Evolutionary conservation across 2,113 vertebrate species (phyloP).

Genomic region (Thermophis baileyi): DNA sequence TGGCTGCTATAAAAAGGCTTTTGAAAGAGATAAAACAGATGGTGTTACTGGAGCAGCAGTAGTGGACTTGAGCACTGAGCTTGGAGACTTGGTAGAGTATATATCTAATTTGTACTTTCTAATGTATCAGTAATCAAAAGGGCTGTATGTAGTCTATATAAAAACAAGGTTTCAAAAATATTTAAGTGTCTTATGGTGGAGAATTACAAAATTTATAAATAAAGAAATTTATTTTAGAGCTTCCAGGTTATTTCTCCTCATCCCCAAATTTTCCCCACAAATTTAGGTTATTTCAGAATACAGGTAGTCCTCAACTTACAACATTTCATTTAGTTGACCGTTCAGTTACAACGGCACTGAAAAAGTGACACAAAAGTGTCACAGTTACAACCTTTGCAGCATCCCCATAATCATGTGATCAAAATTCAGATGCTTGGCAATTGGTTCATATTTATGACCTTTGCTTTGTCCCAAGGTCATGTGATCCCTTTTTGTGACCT

Average conservation of each 20-base stretch:
- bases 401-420: background rate
- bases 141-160: background rate
- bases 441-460: background rate
- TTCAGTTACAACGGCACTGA: background rate
- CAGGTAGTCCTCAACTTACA: background rate
- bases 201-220: background rate
- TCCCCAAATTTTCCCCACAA: background rate
- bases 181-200: background rate
- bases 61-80: constrained; percentile 87
- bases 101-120: background rate
- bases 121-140: background rate
- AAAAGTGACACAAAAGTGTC: too few relatives aligned
- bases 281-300: background rate
- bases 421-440: background rate
- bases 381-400: background rate
- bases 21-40: constrained; percentile 82
- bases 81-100: constrained; percentile 82
- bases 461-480: background rate
- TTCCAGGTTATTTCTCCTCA: background rate
- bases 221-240: background rate
- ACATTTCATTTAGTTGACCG: background rate
- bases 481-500: background rate
- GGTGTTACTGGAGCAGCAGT: constrained; percentile 84
- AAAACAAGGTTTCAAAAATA: background rate
- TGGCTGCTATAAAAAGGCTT: constrained; percentile 95